phyloP scores from a whole-genome alignment of 2,113 vertebrate genomes.

The Oryzias javanicus region DNA sequence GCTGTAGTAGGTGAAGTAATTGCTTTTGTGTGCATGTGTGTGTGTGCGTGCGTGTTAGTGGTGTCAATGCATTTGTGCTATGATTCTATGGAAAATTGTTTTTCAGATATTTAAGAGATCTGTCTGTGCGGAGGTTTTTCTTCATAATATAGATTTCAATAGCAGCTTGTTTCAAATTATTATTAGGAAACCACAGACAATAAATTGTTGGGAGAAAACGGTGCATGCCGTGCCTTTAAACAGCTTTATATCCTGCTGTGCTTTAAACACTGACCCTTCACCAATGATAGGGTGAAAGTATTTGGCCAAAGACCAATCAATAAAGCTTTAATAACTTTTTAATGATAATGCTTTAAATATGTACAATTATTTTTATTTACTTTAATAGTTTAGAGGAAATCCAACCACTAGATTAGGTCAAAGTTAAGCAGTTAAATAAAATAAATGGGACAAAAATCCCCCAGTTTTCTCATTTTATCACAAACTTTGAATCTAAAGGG shows the following conservation, averaged over 20 bases:
- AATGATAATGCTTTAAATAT: no score
- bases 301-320: no score
- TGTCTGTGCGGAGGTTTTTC: not conserved
- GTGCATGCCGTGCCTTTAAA: not conserved
- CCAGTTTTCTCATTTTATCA: not conserved
- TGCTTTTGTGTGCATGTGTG: slow-evolving; percentile 26
- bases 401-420: no score
- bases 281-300: no score
- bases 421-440: not conserved
- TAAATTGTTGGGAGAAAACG: not conserved
- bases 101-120: not conserved
- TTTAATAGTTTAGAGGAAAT: no score
- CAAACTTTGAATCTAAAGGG: not conserved
- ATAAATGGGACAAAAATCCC: slow-evolving; percentile 16
- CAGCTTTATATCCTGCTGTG: not conserved
- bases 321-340: no score
- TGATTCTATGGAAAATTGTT: not conserved
- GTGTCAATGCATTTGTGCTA: slow-evolving; percentile 4
- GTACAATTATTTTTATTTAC: no score
- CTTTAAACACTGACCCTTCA: not conserved
- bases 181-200: not conserved
- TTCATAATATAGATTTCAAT: not conserved
- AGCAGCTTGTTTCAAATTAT: not conserved
- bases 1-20: slow-evolving; percentile 31
- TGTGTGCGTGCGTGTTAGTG: slow-evolving; percentile 1